These are phyloP conservation scores for Cryptosula pallasiana DNA, from an alignment of 2,888 invertebrate genomes.

Conservation along the genomic window DNA sequence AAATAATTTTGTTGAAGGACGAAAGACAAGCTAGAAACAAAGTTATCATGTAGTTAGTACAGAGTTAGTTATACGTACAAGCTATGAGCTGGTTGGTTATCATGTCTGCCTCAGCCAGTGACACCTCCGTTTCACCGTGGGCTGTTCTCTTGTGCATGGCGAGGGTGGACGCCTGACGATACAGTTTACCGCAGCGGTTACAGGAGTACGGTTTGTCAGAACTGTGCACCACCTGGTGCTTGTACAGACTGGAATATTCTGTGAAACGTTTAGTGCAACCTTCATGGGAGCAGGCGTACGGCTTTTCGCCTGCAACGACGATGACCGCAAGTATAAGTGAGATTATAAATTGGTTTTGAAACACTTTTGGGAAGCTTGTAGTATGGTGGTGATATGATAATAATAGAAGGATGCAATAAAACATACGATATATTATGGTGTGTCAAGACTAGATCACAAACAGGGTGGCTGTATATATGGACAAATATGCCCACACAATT, in stretches of 20 bases:
- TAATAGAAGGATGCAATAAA: too few species aligned
- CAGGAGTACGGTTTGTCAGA: constrained; percentile 61
- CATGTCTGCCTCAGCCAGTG: not conserved
- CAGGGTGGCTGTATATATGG: not conserved
- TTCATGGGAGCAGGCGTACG: constrained; percentile 61
- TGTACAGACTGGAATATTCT: constrained; percentile 67
- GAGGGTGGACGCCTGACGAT: constrained; percentile 62
- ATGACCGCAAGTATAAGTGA: too few species aligned
- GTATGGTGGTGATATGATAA: too few species aligned
- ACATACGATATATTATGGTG: too few species aligned
- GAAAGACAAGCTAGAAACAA: too few species aligned
- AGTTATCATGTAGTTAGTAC: too few species aligned
- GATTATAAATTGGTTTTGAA: too few species aligned
- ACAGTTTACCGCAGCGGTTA: constrained; percentile 60
- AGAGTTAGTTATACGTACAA: too few species aligned
- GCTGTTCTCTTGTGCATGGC: constrained; percentile 62
- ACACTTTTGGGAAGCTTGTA: too few species aligned
- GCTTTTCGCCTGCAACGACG: constrained; percentile 59
- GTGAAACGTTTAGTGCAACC: constrained; percentile 65
- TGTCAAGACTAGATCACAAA: not conserved
- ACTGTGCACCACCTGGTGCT: constrained; percentile 64
- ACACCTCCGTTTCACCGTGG: constrained; percentile 53
- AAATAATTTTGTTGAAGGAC: too few species aligned
- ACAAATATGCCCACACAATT: not conserved
- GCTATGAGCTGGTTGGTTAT: not conserved